Evolutionary conservation across 2,797 vertebrate species (phyloP).

Genomic region (Pristis pectinata): DNA sequence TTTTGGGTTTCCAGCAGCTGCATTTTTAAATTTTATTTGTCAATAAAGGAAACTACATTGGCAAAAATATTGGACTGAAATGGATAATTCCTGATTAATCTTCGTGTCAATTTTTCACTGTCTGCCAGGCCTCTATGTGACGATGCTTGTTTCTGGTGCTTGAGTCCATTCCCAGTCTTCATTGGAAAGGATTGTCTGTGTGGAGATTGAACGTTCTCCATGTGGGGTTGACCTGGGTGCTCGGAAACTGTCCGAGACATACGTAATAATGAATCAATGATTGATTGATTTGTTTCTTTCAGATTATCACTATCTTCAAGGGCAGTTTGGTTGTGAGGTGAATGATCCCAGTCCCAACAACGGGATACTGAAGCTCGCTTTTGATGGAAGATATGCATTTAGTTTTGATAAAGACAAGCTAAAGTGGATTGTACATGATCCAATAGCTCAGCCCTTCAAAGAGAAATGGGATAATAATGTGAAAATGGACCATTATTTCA

Average conservation of each 20-base stretch:
- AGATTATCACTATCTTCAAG: background rate
- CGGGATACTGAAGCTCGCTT: background rate
- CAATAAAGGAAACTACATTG: background rate
- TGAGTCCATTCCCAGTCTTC: background rate
- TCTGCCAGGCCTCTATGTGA: background rate
- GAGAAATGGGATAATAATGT: background rate
- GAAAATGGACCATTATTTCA: background rate
- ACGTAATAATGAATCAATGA: background rate
- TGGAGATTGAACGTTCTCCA: too few species aligned
- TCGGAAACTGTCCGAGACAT: background rate
- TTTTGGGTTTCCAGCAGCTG: too few species aligned
- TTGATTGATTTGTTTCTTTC: background rate
- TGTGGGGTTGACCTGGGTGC: too few species aligned
- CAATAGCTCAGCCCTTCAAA: background rate
- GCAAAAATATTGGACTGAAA: background rate
- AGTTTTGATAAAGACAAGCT: background rate
- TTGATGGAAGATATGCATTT: background rate
- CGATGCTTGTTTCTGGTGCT: background rate
- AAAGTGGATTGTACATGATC: background rate
- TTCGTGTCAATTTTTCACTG: background rate
- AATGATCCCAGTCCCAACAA: background rate
- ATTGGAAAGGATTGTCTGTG: background rate
- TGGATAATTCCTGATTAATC: too few species aligned
- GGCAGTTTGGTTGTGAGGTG: conserved; percentile 6
- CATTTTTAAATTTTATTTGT: too few species aligned